Conservation (phyloP, 2,888 invertebrate genomes). For the Melikaiella ostensackeni region DNA sequence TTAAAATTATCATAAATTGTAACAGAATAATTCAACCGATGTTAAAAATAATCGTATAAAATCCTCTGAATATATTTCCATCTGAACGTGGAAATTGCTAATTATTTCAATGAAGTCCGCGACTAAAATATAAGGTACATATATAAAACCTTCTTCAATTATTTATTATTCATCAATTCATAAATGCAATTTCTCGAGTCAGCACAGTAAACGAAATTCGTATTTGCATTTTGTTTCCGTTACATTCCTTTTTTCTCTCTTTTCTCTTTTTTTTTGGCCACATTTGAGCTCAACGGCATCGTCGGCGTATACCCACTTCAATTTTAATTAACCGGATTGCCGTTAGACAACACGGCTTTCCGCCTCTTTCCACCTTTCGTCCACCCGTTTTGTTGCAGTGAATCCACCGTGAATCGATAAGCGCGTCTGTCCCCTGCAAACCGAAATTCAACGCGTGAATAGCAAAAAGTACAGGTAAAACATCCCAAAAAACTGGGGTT, state of each 20-base stretch:
- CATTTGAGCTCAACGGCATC: conserved; percentile 34
- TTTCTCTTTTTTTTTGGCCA: conserved; percentile 5
- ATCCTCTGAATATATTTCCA: too few species aligned
- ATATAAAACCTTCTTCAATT: background rate
- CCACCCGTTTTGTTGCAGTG: conserved; percentile 23
- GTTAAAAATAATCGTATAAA: too few species aligned
- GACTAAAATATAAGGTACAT: background rate
- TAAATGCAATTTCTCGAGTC: background rate
- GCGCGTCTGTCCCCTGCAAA: conserved; percentile 51
- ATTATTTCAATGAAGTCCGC: background rate
- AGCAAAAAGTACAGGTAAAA: too few species aligned
- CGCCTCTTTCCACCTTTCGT: conserved; percentile 36
- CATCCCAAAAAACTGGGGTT: too few species aligned
- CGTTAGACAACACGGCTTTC: conserved; percentile 52
- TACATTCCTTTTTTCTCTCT: background rate
- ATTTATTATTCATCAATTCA: conserved; percentile 2
- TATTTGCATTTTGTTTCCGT: background rate
- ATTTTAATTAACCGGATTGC: conserved; percentile 61
- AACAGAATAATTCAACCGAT: too few species aligned
- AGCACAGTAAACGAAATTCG: background rate
- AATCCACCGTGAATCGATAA: conserved; percentile 55
- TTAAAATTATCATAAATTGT: too few species aligned
- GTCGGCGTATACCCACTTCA: conserved; percentile 46
- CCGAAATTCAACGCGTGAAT: conserved; percentile 52
- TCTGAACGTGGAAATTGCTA: background rate